Base-by-base conservation (phyloP, 2,888 invertebrate genomes). In the Tolmerus cingulatus region DNA sequence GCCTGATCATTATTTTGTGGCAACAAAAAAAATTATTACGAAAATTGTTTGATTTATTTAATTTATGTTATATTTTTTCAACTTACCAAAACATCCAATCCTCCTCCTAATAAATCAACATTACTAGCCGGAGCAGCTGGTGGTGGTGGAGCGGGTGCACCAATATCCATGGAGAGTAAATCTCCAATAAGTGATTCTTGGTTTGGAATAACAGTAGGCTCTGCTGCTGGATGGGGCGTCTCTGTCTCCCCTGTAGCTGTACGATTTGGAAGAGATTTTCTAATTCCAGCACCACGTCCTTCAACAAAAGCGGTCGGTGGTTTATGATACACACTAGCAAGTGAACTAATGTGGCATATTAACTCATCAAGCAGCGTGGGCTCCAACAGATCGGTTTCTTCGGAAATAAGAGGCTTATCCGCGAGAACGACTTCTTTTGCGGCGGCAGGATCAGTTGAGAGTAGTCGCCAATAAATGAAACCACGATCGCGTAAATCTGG, bases 291-390 rank as follows among this genome's bases (percentile, higher is more conserved):
- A 3, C 95, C 95, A 84, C 95, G 94, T 87, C 97, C 98, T 93
- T 99, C 99, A 8, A 99, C 98, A 92, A 99, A 99, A 0, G 99
- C 98, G 14, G 97, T 97, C 0, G 99, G 99, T 30, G 99, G 99
- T 92, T 99, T 99, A 92, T 99, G 99, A 92, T 99, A 99, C 14
- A 99, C 99, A 74, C 99, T 98, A 0, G 99, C 99, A 89, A 99
- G 94, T 76, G 98, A 98, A 88, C 98, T 98, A 91, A 99, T 99
- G 93, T 99, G 99, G 92, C 99, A 99, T 91, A 99, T 99, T 87
- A 99, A 95, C 93, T 99, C 99, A 92, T 99, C 99, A 88, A 99
- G 93, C 74, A 99, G 93, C 0, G 99, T 99, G 0, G 99, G 99
- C 92, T 99, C 99, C 89, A 99, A 93, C 76, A 99, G 94, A 94